Base-by-base conservation (phyloP, 2,888 invertebrate species). In the Dendrolimus houi region DNA sequence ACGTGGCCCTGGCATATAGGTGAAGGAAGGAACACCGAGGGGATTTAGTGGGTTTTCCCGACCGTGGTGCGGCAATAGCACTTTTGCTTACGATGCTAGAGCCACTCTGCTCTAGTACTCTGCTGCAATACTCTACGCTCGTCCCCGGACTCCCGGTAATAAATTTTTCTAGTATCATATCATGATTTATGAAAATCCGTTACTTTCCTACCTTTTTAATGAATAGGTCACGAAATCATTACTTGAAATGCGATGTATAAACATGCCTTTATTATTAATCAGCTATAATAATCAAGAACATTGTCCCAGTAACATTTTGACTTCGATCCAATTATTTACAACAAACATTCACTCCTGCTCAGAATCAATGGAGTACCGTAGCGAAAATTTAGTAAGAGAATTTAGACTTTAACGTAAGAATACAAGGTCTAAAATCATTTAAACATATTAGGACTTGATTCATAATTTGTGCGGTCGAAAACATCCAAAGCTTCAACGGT, bases 271-370 rank as follows among this genome's bases (percentile, higher is more conserved):
- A 47, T 47, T 47, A 47, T 47, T 47, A 47, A 47, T 10, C 47
- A 47, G 47, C 12, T 47, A 47, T 47, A 47, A 47, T 47, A 47
- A 47, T 47, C 47, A 47, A 47, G 47, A 47, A 47, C 52, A 61
- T 70, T 66, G 65, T 69, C 60, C 47, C 47, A 47, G 47, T 10
- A 47, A 47, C 47, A 12, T 47, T 47, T 47, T 47, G 47, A 47
- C 47, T 47, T 2, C 47, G 47, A 47, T 47, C 47, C 47, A 47
- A 47, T 47, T 47, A 47, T 47, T 47, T 47, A 47, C 47, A 47
- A 47, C 9, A 47, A 47, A 47, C 47, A 47, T 47, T 47, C 47
- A 47, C 47, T 47, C 47, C 47, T 47, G 47, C 9, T 12, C 47
- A 12, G 12, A 47, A 47, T 47, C 9, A 47, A 47, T 47, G 47